Evolutionary conservation across 2,797 vertebrate species (phyloP).

Genomic region (Champsocephalus esox): DNA sequence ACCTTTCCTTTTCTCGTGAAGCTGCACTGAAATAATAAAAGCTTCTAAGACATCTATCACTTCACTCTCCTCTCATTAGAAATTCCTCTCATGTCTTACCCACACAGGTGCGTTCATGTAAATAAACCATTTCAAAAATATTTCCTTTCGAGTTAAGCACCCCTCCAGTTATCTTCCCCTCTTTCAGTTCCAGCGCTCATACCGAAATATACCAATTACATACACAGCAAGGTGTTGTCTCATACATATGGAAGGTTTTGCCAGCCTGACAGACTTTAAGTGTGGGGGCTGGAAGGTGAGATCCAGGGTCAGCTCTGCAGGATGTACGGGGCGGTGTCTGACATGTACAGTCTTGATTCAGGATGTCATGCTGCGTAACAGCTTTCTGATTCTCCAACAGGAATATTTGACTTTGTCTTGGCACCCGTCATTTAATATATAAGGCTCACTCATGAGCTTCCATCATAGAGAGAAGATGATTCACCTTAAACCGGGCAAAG

Average conservation of each 20-base stretch:
- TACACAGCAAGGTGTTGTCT: slow-evolving; percentile 47
- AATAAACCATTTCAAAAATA: slow-evolving; percentile 18
- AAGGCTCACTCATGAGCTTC: slow-evolving; percentile 7
- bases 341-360: slow-evolving; percentile 40
- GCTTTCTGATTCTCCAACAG: slow-evolving; percentile 42
- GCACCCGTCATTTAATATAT: slow-evolving; percentile 3
- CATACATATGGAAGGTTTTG: slow-evolving; percentile 51
- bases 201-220: slow-evolving; percentile 53
- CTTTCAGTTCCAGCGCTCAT: slow-evolving; percentile 12
- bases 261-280: slow-evolving; percentile 28
- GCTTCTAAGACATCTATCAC: slow-evolving; percentile 10
- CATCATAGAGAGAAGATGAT: slow-evolving; percentile 9
- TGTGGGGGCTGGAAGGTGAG: slow-evolving; percentile 20
- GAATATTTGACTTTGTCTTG: slow-evolving; percentile 21
- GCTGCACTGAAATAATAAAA: slow-evolving; percentile 20
- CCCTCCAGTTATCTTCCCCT: slow-evolving; percentile 18
- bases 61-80: neutral
- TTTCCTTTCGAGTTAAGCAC: slow-evolving; percentile 38
- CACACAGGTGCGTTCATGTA: slow-evolving; percentile 2
- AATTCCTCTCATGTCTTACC: slow-evolving; percentile 24
- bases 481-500: neutral
- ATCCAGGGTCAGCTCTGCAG: slow-evolving; percentile 32
- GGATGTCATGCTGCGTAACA: slow-evolving; percentile 31
- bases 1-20: neutral
- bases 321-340: slow-evolving; percentile 19